phyloP scores from a whole-genome alignment of 2,113 vertebrate species.

The Colossoma macropomum region DNA sequence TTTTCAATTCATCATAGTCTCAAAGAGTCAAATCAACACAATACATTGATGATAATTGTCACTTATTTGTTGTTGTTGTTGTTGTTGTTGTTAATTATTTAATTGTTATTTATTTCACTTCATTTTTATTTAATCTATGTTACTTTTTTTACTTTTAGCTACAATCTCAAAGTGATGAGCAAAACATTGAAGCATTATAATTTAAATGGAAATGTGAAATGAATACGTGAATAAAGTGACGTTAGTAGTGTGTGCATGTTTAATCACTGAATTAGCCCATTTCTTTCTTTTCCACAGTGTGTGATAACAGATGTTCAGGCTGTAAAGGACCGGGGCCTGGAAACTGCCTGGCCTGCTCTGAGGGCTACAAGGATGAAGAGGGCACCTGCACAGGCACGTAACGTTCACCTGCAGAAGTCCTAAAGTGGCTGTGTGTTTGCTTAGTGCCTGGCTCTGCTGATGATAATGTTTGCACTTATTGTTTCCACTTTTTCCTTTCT shows the following conservation, averaged over 20 bases:
- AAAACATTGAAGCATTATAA: too few relatives aligned
- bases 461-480: neutral
- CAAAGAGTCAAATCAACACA: too few relatives aligned
- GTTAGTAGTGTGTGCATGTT: neutral
- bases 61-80: neutral
- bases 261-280: neutral
- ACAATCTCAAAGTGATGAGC: too few relatives aligned
- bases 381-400: constrained; percentile 84
- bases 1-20: neutral
- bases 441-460: neutral
- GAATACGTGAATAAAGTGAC: too few relatives aligned
- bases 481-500: neutral
- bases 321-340: constrained; percentile 86
- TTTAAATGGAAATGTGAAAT: too few relatives aligned
- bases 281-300: constrained; percentile 72
- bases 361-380: constrained; percentile 79
- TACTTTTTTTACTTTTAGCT: too few relatives aligned
- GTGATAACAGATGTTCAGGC: constrained; percentile 83
- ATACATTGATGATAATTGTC: too few relatives aligned
- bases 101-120: too few relatives aligned
- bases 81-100: neutral
- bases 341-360: constrained; percentile 78
- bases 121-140: too few relatives aligned
- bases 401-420: neutral
- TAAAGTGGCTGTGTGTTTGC: neutral